Evolutionary conservation across 2,888 invertebrate genomes (phyloP).

Genomic region (Eubasilissa splendida): DNA sequence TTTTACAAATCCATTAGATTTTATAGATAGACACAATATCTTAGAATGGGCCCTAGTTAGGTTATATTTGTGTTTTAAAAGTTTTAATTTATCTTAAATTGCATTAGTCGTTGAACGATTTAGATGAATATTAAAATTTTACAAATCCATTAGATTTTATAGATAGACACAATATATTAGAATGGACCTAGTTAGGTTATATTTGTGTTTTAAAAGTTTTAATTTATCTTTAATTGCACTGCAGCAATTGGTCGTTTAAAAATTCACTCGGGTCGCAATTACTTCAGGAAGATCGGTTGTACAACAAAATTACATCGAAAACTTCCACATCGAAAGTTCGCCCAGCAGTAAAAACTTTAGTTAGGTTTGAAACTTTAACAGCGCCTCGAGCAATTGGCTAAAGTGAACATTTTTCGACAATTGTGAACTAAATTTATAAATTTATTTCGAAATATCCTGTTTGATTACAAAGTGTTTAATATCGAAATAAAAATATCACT

Average conservation of each 20-base stretch:
- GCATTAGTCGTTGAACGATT: background rate
- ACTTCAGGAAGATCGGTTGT: background rate
- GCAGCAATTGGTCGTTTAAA: slow-evolving; percentile 12
- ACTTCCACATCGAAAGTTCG: slow-evolving; percentile 8
- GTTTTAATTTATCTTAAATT: slow-evolving; percentile 16
- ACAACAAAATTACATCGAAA: slow-evolving; percentile 27
- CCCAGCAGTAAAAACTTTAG: background rate
- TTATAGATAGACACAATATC: no score
- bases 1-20: no score
- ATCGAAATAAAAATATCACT: no score
- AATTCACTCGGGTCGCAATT: background rate
- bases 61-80: background rate
- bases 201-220: slow-evolving; percentile 8
- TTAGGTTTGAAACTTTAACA: slow-evolving; percentile 11
- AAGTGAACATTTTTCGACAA: background rate
- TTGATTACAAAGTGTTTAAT: no score
- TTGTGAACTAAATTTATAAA: no score
- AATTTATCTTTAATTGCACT: slow-evolving; percentile 9
- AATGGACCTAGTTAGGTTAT: no score
- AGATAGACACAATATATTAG: no score
- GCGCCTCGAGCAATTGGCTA: background rate
- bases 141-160: no score
- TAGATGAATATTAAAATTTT: no score
- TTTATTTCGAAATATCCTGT: no score
- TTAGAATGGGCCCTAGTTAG: no score